Evolutionary conservation across 2,888 invertebrate genomes (phyloP).

Genomic region (Amphimallon solstitiale): DNA sequence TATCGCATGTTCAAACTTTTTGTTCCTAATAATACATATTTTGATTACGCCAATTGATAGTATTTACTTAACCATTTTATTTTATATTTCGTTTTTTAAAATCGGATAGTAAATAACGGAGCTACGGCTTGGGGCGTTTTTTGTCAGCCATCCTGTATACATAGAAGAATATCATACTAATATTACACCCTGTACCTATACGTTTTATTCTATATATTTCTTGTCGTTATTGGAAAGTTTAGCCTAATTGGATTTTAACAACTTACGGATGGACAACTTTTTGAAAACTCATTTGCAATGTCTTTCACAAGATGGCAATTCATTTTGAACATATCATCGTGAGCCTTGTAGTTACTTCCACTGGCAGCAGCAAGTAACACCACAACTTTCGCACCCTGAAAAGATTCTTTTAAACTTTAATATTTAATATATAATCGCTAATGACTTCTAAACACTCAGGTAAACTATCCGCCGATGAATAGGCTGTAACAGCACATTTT

Average conservation of each 20-base stretch:
- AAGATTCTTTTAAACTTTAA: slow-evolving; percentile 12
- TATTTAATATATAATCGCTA: background rate
- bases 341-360: slow-evolving; percentile 44
- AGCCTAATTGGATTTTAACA: background rate
- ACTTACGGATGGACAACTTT: slow-evolving; percentile 54
- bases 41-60: too few relatives aligned
- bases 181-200: too few relatives aligned
- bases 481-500: slow-evolving; percentile 60
- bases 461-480: slow-evolving; percentile 53
- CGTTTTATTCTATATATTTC: too few relatives aligned
- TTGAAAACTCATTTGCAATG: slow-evolving; percentile 49
- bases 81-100: too few relatives aligned
- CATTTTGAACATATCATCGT: slow-evolving; percentile 53
- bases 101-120: too few relatives aligned
- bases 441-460: slow-evolving; percentile 10
- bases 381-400: slow-evolving; percentile 55
- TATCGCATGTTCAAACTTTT: too few relatives aligned
- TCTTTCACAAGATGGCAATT: slow-evolving; percentile 56
- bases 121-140: too few relatives aligned
- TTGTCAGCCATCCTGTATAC: too few relatives aligned
- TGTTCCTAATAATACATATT: too few relatives aligned
- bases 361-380: slow-evolving; percentile 54
- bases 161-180: too few relatives aligned
- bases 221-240: too few relatives aligned
- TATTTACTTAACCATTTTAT: too few relatives aligned